Conservation (phyloP, 2,888 invertebrate genomes). For the Lepidochitona cinerea region DNA sequence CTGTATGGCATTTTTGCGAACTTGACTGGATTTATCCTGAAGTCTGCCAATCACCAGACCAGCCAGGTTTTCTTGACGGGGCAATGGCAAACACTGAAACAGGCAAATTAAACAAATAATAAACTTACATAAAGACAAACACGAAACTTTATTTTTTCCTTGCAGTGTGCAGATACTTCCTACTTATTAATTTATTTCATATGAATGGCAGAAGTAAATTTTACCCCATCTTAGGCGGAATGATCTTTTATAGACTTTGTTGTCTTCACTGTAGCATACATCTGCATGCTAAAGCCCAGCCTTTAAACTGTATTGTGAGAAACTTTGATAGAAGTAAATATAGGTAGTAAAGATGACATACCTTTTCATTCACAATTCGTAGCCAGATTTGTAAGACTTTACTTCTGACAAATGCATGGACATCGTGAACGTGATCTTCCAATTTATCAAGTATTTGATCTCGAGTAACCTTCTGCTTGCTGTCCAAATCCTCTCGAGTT, state of each 20-base stretch:
- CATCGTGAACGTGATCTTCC: slow-evolving; percentile 87
- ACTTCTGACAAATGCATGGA: slow-evolving; percentile 87
- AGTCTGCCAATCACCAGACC: slow-evolving; percentile 79
- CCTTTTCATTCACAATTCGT: slow-evolving; percentile 82
- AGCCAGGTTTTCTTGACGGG: slow-evolving; percentile 79
- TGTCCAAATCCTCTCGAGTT: slow-evolving; percentile 80
- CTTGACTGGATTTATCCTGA: slow-evolving; percentile 86
- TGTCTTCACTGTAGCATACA: no score
- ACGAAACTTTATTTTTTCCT: no score
- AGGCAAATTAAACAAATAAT: no score
- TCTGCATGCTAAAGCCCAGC: no score
- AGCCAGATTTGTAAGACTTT: slow-evolving; percentile 88
- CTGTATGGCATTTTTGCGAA: slow-evolving; percentile 87
- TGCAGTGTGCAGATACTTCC: no score
- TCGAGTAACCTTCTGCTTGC: slow-evolving; percentile 79
- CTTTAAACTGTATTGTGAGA: no score
- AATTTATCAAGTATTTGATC: slow-evolving; percentile 86
- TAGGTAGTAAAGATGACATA: slow-evolving; percentile 53
- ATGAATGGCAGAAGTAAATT: no score
- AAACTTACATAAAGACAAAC: no score
- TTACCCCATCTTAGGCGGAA: no score
- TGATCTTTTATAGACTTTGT: no score
- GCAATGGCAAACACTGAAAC: slow-evolving; percentile 78
- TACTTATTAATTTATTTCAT: no score
- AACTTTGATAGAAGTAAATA: no score